Evolutionary conservation across 2,113 vertebrate genomes (phyloP), one percentile per base, ranked within the genome.

Genomic region (Mormyrus lacerda): DNA sequence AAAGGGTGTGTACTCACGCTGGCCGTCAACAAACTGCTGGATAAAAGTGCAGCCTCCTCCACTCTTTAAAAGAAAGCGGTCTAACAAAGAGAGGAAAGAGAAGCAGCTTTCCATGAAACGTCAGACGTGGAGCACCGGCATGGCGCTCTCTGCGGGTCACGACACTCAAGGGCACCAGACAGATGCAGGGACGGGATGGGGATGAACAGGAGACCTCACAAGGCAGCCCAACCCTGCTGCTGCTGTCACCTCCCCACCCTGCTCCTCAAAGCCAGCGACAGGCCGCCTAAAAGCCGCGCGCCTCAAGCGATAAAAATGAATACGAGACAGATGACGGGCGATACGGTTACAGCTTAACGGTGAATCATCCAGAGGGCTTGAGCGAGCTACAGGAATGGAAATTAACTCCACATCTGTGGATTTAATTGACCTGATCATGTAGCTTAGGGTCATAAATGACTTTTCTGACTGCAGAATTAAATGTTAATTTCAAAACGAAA

Each of bases 1-100:
- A 95, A 96, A 96, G 91, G 91, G 94, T 95, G 93, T 96, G 96
- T 98, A 99, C 97, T 99, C 97, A 99, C 97, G 97, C 95, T 97
- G 97, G 97, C 97, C 97, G 91, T 97, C 96, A 96, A 98, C 97
- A 96, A 98, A 97, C 91, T 99, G 97, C 95, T 97, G 97, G 94
- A 97, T 97, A 97, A 97, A 96, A 97, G 97, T 97, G 92, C 97
- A 96, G 96, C 97, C 97, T 96, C 96, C 98, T 96, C 96, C 97
- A 95, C 97, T 98, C 97, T 97, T 97, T 96, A 98, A 97, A 95
- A 97, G 96, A 97, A 97, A 98, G 96, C 97, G 97, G 95, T 99
- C 98, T 98, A 97, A 97, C 94, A 96, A 97, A 97, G 93, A 97
- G 96, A 87, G 85, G 94, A 98, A 96, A 98, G 94, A 79, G 35